A percentile compares a stretch with the other conserved stretches of the same genome.
phyloP scores from a whole-genome alignment of 2,888 invertebrate genomes.

The Lepas anatifera region DNA sequence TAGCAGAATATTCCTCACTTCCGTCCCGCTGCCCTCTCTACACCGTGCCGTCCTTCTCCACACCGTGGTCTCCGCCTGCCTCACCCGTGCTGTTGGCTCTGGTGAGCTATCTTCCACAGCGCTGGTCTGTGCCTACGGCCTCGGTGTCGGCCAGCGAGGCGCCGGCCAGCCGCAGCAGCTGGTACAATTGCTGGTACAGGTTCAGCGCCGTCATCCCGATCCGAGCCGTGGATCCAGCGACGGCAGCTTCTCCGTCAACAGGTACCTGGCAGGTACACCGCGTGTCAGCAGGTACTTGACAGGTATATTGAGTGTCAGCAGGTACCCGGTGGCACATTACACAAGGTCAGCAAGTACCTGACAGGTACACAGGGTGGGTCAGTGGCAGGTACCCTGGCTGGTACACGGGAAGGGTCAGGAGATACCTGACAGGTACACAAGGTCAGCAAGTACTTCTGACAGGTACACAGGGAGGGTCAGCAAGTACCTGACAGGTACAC shows the following conservation, averaged over 20 bases:
- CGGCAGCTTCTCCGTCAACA: constrained; percentile 58
- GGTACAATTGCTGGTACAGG: constrained; percentile 80
- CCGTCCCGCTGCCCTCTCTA: neutral
- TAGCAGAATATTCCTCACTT: neutral
- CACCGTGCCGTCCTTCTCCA: neutral
- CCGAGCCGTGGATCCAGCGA: constrained; percentile 74
- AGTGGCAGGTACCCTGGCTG: no score
- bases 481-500: no score
- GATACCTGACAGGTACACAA: no score
- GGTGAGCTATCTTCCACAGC: constrained; percentile 85
- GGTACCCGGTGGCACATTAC: no score
- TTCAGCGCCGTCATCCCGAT: constrained; percentile 85
- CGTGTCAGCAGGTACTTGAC: no score
- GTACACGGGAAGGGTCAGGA: no score
- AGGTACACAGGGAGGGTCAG: no score
- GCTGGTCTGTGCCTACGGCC: constrained; percentile 71
- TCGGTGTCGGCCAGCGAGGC: constrained; percentile 53
- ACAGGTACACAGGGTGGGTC: no score
- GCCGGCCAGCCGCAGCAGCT: constrained; percentile 61
- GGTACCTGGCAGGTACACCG: no score
- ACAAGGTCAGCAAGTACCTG: no score
- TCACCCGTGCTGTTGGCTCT: constrained; percentile 70
- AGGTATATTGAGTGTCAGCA: no score
- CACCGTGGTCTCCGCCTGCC: neutral
- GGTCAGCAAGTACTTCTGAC: no score